Conservation (phyloP, 1,140 invertebrate species). For the Leptinotarsa undecemlineata region DNA sequence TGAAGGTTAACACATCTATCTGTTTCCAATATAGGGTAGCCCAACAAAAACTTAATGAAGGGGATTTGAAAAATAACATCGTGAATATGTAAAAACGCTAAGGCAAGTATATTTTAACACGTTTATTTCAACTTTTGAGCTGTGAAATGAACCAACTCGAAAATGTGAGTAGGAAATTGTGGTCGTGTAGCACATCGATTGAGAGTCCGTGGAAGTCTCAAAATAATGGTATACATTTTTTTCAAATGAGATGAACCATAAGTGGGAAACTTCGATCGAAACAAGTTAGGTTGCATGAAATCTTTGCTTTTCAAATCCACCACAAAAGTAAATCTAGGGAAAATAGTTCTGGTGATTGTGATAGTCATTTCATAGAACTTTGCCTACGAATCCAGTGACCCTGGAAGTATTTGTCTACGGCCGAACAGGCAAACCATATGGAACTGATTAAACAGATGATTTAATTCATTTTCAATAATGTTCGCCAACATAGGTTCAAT, state of each 20-base stretch:
- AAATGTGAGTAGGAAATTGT: too few species aligned
- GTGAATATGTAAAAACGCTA: not conserved
- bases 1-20: too few species aligned
- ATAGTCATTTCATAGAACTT: not conserved
- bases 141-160: not conserved
- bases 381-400: not conserved
- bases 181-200: too few species aligned
- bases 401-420: not conserved
- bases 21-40: not conserved
- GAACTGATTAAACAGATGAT: not conserved
- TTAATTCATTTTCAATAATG: not conserved
- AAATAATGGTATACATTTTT: too few species aligned
- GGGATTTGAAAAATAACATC: not conserved
- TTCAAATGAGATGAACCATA: not conserved
- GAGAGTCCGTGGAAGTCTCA: too few species aligned
- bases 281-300: not conserved
- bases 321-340: not conserved
- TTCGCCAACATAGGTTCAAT: not conserved
- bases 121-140: not conserved
- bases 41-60: not conserved
- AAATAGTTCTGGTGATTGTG: not conserved
- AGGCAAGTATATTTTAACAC: not conserved
- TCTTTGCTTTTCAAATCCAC: not conserved
- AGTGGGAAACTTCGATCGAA: not conserved
- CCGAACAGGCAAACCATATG: not conserved